Evolutionary conservation across 23 tunicate species (phyloP), one percentile per base, ranked within the genome.

Genomic region (Botrylloides violaceus): DNA sequence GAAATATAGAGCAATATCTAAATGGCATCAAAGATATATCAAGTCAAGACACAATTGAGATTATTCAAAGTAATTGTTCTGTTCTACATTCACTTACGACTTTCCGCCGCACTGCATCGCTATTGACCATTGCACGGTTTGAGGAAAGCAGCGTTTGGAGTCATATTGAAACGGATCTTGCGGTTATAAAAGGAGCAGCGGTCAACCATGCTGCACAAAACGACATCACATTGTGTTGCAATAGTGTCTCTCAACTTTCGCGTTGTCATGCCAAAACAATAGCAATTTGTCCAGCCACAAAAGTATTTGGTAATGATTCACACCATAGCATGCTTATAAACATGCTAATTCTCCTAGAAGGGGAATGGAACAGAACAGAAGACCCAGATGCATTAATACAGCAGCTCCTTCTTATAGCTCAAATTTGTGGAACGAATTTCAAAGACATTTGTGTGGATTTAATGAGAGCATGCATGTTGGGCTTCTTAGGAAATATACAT

Each of bases 81-180:
- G 70, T 70, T 19, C 39, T 90, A 1, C 63, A 73, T 23, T 71
- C 79, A 5, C 58, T 90, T 20, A 82, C 97, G 2, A 90, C 90
- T 19, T 22, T 53, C 38, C 76, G 79, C 1, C 66, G 90, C n/a
- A 83, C 90, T 0, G 66, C 90, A 19, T 75, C 74, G 12, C 56
- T 90, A 6, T 53, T 90, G 43, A 90, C 85, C 0, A 79, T 90
- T 48, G 97, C 97, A 34, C 68, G 97, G 35, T 90, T 83, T 78
- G 97, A 82, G 53, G 90, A 90, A 70, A 83, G 90, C 79, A 79
- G 97, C 23, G 70, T 75, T 1, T 90, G 97, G 97, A 90, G 85
- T 60, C 81, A 90, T 48, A 90, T 90, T 68, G 97, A 90, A 49
- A 90, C 89, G 19, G 90, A 83, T 70, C 49, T 90, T 31, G 90